Percentiles rank a stretch among this genome's conserved stretches.
Evolutionary conservation across 2,888 invertebrate genomes (phyloP).

Genomic region (Volucella bombylans): DNA sequence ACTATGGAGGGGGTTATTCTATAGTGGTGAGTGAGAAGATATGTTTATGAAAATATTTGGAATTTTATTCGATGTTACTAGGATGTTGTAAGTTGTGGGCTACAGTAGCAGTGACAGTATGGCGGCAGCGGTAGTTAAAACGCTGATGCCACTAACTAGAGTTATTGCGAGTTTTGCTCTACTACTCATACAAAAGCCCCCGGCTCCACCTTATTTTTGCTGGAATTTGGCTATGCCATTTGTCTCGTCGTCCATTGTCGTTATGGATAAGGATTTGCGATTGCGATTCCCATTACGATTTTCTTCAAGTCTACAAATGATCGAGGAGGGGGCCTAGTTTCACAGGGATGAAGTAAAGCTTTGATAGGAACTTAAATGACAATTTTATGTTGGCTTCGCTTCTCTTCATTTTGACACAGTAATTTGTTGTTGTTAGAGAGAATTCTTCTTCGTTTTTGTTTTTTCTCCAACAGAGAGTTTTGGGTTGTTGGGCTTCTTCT

Average conservation of each 20-base stretch:
- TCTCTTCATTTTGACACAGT: background rate
- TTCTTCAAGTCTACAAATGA: background rate
- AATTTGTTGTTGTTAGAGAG: slow-evolving; percentile 44
- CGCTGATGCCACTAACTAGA: slow-evolving; percentile 61
- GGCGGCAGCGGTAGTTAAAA: slow-evolving; percentile 37
- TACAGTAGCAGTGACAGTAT: slow-evolving; percentile 60
- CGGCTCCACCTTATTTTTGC: background rate
- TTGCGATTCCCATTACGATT: too few species aligned
- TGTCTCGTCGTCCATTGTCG: slow-evolving; percentile 38
- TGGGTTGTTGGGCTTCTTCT: background rate
- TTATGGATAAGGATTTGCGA: slow-evolving; percentile 41
- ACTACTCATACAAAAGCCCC: background rate
- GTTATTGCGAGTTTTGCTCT: slow-evolving; percentile 48
- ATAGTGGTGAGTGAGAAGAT: too few species aligned
- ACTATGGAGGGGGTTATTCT: too few species aligned
- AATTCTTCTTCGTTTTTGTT: slow-evolving; percentile 1
- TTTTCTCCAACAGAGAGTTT: slow-evolving; percentile 9
- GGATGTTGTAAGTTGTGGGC: slow-evolving; percentile 45
- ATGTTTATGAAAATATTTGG: slow-evolving; percentile 62
- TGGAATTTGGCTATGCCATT: slow-evolving; percentile 14
- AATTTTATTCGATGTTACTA: slow-evolving; percentile 62
- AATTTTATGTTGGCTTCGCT: slow-evolving; percentile 38
- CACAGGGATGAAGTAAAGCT: slow-evolving; percentile 19
- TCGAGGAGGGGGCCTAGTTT: background rate
- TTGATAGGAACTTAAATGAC: slow-evolving; percentile 72